Evolutionary conservation across 2,888 invertebrate genomes (phyloP), one percentile per base, ranked within the genome.

Genomic region (Ormyrus thymus): DNA sequence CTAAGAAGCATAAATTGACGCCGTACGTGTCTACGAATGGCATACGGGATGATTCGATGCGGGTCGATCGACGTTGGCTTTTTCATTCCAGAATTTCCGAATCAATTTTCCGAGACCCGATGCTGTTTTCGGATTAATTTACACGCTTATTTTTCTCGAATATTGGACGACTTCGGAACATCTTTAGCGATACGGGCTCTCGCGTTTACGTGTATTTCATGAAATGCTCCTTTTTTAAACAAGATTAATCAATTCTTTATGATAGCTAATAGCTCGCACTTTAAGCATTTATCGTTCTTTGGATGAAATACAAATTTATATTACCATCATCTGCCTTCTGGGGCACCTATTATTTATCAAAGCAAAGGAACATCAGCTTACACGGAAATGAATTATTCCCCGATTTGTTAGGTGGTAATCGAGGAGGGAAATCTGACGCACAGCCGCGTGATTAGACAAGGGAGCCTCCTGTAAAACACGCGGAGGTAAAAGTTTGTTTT

Each of bases 21-120:
- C 45, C 29, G 55, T 65, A 53, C 45, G 59, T 11, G 56, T n/a
- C 7, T 50, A 50, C 29, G 13, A 53, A 46, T 9, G 13, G 9
- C 58, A 59, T 46, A 53, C 13, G 59, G 55, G 53, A 68, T 68
- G 55, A 78, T 68, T 78, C 66, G 77, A 78, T 78, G 72, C 77
- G 77, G 77, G 77, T 55, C n/a, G 62, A 72, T 72, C 72, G 72
- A 48, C 53, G 53, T 48, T 53, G 58, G 59, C 55, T 48, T 55
- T 15, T 45, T 6, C n/a, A 4, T 50, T n/a, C 51, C 51, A 45
- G 72, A 78, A 78, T 72, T 66, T 68, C 55, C 55, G 61, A 56
- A 66, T 68, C n/a, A 45, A 61, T 68, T 61, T 72, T 61, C 58
- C 43, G 65, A 51, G 11, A 43, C 8, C 62, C 61, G 46, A 45